These are phyloP conservation scores for Carettochelys insculpta DNA, from an alignment of 2,113 vertebrate genomes.

Conservation along the genomic window DNA sequence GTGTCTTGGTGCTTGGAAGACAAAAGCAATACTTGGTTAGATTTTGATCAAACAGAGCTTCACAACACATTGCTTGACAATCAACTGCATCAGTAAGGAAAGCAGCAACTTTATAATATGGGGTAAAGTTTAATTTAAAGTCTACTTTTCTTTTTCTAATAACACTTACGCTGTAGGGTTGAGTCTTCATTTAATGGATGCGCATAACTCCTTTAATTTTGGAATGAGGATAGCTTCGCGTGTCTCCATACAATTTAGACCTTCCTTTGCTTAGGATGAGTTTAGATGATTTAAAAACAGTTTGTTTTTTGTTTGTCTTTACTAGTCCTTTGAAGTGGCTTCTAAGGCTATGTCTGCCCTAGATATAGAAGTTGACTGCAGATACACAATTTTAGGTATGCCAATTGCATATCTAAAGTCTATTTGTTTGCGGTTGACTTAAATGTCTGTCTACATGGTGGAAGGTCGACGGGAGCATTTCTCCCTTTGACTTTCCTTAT, in stretches of 20 bases:
- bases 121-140: not conserved
- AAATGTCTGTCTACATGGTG: no score
- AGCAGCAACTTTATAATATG: not conserved
- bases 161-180: not conserved
- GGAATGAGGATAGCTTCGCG: not conserved
- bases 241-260: not conserved
- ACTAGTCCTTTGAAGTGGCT: constrained; percentile 45
- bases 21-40: not conserved
- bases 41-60: not conserved
- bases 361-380: no score
- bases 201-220: not conserved
- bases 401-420: no score
- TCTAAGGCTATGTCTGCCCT: no score
- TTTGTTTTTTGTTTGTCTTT: no score
- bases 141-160: not conserved
- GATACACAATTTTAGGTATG: no score
- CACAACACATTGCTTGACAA: not conserved
- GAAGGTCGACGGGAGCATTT: no score
- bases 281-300: not conserved
- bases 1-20: not conserved
- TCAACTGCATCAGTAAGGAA: not conserved
- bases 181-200: not conserved
- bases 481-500: no score
- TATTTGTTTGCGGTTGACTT: no score
- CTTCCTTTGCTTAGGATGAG: not conserved